Percentiles rank a stretch among this genome's conserved stretches.
These are phyloP conservation scores for Julus scandinavius DNA, from an alignment of 2,888 invertebrate genomes.

Conservation along the genomic window DNA sequence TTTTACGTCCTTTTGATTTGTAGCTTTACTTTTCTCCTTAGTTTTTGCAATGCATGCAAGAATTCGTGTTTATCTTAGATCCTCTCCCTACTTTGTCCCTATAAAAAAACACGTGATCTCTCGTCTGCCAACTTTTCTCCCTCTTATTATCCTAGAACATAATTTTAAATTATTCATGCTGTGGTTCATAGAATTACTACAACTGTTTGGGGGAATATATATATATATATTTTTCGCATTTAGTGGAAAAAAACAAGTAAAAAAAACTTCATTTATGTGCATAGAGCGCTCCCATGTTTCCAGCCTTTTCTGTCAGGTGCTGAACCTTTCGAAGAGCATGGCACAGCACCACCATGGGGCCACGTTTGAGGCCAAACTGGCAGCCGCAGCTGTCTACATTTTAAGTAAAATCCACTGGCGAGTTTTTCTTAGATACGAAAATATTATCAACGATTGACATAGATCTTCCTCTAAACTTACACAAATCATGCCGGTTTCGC, in stretches of 20 bases:
- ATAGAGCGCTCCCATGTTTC: conserved; percentile 42
- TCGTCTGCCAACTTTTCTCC: conserved; percentile 17
- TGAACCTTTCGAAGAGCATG: neutral
- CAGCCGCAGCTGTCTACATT: conserved; percentile 51
- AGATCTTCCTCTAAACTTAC: conserved; percentile 46
- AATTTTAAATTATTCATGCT: conserved; percentile 42
- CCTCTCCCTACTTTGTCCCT: conserved; percentile 35
- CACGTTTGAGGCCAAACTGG: conserved; percentile 50
- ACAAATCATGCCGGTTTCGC: conserved; percentile 39
- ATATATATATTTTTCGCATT: conserved; percentile 1
- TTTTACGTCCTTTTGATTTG: conserved; percentile 10
- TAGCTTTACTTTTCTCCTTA: conserved; percentile 29
- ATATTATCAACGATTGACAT: conserved; percentile 43
- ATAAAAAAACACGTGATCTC: neutral
- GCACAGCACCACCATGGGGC: conserved; percentile 25
- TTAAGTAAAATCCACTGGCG: conserved; percentile 26
- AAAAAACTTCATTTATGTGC: conserved; percentile 49
- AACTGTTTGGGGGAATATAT: conserved; percentile 35
- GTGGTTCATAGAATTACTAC: conserved; percentile 46
- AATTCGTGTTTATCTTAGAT: conserved; percentile 24
- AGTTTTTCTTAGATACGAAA: conserved; percentile 43
- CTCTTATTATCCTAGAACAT: conserved; percentile 32
- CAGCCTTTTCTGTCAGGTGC: conserved; percentile 42
- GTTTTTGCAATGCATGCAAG: conserved; percentile 28
- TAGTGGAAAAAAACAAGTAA: neutral